These are phyloP conservation scores for Phoeniculus purpureus DNA, from an alignment of 2,797 vertebrate species.

Conservation along the genomic window DNA sequence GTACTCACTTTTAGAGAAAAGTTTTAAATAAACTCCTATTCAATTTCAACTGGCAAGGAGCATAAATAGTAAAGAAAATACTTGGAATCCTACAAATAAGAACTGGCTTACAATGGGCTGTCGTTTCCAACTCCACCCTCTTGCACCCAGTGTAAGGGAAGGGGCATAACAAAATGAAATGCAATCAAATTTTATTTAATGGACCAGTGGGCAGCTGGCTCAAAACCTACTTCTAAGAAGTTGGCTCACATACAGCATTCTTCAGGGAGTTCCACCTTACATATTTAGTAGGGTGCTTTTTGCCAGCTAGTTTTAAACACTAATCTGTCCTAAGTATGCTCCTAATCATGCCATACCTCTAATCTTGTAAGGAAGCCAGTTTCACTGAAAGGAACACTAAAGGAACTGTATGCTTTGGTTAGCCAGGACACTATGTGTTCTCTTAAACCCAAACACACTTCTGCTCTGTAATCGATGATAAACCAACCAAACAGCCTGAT, in stretches of 20 bases:
- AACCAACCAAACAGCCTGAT: neutral
- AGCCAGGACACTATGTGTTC: neutral
- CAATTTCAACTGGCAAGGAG: constrained; percentile 1
- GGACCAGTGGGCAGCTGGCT: neutral
- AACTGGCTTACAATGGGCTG: neutral
- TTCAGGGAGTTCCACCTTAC: neutral
- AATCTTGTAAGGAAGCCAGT: neutral
- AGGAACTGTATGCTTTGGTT: neutral
- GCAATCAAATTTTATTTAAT: neutral
- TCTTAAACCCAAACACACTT: neutral
- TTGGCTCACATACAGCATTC: neutral
- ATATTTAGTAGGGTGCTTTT: neutral
- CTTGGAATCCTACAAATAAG: neutral
- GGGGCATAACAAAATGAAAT: neutral
- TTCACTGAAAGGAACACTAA: constrained; percentile 1
- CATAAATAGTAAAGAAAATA: neutral
- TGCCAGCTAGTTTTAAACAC: neutral
- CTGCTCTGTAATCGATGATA: neutral
- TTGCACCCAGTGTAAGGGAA: neutral
- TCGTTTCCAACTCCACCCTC: neutral
- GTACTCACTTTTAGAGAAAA: neutral
- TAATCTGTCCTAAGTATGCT: neutral
- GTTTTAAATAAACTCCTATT: constrained; percentile 6
- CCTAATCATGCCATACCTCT: neutral
- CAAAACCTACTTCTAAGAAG: neutral